Conservation (phyloP, 2,797 vertebrate species). For the Hyperoplus immaculatus region DNA sequence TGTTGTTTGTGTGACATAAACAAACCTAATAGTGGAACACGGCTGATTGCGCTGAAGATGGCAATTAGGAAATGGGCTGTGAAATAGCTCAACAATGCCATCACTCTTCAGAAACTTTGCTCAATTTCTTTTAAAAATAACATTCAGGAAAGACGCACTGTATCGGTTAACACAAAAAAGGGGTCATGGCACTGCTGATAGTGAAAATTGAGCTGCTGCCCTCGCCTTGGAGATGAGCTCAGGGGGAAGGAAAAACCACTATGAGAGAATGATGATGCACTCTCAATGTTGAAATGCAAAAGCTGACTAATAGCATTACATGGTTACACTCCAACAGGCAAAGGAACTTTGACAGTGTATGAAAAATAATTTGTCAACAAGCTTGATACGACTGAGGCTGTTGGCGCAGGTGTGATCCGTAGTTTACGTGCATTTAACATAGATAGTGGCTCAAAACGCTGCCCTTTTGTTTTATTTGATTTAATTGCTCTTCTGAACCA, state of each 20-base stretch:
- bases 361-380: conserved; percentile 53
- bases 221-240: conserved; percentile 70
- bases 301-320: conserved; percentile 68
- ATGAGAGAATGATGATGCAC: conserved; percentile 60
- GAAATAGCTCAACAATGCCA: conserved; percentile 66
- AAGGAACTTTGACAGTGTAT: conserved; percentile 55
- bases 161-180: conserved; percentile 46
- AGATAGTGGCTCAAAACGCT: neutral
- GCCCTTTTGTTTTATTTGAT: neutral
- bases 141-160: conserved; percentile 44
- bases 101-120: conserved; percentile 55
- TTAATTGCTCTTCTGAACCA: neutral
- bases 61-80: conserved; percentile 75
- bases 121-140: conserved; percentile 62
- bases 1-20: conserved; percentile 36
- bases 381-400: conserved; percentile 34
- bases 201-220: conserved; percentile 69
- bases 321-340: conserved; percentile 62
- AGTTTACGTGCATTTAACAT: conserved; percentile 15
- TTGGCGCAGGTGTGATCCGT: conserved; percentile 27
- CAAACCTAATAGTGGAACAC: conserved; percentile 38
- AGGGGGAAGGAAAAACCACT: conserved; percentile 58
- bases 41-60: conserved; percentile 71
- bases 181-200: conserved; percentile 43
- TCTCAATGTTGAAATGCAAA: conserved; percentile 61